Base-by-base conservation (phyloP, 2,888 invertebrate genomes). In the Dorcus parallelipipedus region DNA sequence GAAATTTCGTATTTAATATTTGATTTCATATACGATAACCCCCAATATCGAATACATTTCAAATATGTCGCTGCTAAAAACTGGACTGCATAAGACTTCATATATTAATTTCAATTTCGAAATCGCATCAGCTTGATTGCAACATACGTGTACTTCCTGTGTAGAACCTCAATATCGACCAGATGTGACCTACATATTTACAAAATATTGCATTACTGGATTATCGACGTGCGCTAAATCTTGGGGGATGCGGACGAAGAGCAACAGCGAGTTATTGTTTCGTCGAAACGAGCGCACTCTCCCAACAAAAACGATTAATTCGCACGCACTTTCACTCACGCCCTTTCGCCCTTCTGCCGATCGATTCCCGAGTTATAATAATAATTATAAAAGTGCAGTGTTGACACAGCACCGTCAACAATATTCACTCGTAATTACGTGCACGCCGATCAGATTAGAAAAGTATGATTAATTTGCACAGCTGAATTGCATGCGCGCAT, bases 101-200 rank as follows among this genome's bases (percentile, higher is more conserved):
- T 17, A 50, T 56, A 56, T 56, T 56, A 50, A 56, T 56, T 56
- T 56, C 50, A 56, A 54, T 50, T 56, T 56, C 41, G 50, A 42
- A 56, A 50, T 50, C 42, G 56, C 10, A 43, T 43, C 55, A 49
- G 42, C 33, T 38, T 49, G 56, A 56, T 51, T 56, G 43, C 45
- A 56, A 56, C 49, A 56, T 56, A 56, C 50, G 56, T 41, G 56
- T 38, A 56, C 50, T 56, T 56, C 56, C 56, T 56, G 26, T 50
- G 38, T 33, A 33, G 17, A 38, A 43, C 50, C 43, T 50, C 56
- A 56, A 56, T 56, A 56, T 56, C 50, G 40, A 49, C 43, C 56
- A 56, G 56, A 56, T 56, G 56, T 50, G 56, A 50, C 56, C 56
- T 43, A 49, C 42, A 50, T 50, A 42, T 40, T 56, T 43, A 45